Evolutionary conservation across 2,888 invertebrate species (phyloP), one percentile per base, ranked within the genome.

Genomic region (Desoria tigrina): DNA sequence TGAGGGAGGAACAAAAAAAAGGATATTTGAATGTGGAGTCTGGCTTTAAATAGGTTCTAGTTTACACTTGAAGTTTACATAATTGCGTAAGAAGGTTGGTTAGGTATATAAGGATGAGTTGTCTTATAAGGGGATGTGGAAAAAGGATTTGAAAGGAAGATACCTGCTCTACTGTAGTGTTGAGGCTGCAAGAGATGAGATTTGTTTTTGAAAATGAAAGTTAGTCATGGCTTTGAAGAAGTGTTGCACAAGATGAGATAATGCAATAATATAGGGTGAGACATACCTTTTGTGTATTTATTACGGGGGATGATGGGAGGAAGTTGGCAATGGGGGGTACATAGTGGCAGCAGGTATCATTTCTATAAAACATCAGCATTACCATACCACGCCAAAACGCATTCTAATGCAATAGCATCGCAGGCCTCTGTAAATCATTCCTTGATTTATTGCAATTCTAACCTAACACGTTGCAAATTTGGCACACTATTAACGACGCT

Each of bases 121-220:
- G 51, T 51, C 51, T 51, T 51, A 18, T 45, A 45, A 45, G 21
- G 45, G 45, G 45, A 16, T 45, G 16, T 45, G 45, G 45, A 9
- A 21, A 45, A 18, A 21, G 21, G 45, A 45, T 45, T 45, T 16
- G 45, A 45, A 45, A 21, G 45, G 45, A 45, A 45, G 45, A 21
- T 45, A 45, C 45, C 45, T 45, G 45, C 45, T 24, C 14, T 24
- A 51, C 7, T 24, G 23, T 6, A 51, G 16, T 23, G 24, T 24
- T 24, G 51, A 24, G 14, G 51, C 26, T 16, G 24, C 24, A 42
- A 28, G 58, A 58, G 58, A 58, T 58, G 58, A 51, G 45, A 50
- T 62, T 61, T 55, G 59, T 58, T 61, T 68, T 70, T 70, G 72
- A 73, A 73, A 73, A 73, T 68, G 72, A 73, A 73, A 73, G 72